Evolutionary conservation across 1,140 invertebrate species (phyloP), one percentile per base, ranked within the genome.

Genomic region (Drosophila ohnishii): DNA sequence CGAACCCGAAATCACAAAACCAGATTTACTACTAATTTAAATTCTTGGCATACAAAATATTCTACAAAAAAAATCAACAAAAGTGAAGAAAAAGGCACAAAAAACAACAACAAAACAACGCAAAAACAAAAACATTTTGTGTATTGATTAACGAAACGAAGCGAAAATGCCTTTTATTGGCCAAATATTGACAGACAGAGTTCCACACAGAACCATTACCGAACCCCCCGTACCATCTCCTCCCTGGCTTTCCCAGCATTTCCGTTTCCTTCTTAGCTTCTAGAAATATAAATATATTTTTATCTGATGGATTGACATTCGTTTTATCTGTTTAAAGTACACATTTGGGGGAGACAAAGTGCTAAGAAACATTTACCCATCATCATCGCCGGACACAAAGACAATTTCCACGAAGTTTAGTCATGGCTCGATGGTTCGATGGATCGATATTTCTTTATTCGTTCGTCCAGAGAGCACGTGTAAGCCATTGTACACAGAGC

Each of bases 21-120:
- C 84, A 88, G 84, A 87, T 88, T 87, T 87, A 77, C 84, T 87
- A 88, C 84, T 88, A 87, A 87, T 87, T 87, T 87, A 87, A 87
- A 87, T 87, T 87, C 84, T 80, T 88, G 84, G 84, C 84, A 88
- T 78, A 87, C 76, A 88, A 87, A 87, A 84, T 72, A 80, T 77
- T 77, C 56, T 72, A 70, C 71, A 75, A 84, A 76, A 62, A 50
- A 59, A 70, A 44, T 22, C 45, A 56, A 39, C 39, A 56, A 62
- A 70, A 25, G 37, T 50, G 37, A 42, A 70, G 48, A 55, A 69
- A 85, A 53, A 58, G 48, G 1, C 53, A 67, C 39, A 75, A 59
- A 70, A 48, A 77, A 32, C 16, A 32, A 48, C 22, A 53, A 59
- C 62, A 47, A 51, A 11, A 32, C 8, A 11, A 32, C 10, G 11